These are phyloP conservation scores for Imbricaverruca yamaguchii DNA, from an alignment of 2,888 invertebrate species.

Conservation along the genomic window DNA sequence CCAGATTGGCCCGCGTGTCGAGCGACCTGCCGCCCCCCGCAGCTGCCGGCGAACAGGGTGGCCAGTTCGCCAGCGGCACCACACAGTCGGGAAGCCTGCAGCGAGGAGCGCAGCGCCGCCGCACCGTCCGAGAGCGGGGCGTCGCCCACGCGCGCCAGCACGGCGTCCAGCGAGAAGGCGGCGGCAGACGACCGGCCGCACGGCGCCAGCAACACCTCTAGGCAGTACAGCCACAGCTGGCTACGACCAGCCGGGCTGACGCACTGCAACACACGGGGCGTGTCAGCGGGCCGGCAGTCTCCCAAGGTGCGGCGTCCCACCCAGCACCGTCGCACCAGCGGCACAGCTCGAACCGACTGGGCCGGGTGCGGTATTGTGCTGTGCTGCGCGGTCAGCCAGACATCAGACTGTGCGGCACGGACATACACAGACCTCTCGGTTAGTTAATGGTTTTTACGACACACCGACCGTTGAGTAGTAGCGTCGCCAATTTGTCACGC, in stretches of 20 bases:
- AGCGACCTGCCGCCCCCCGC: not conserved
- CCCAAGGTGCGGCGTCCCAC: too few species aligned
- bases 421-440: too few species aligned
- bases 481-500: too few species aligned
- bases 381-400: too few species aligned
- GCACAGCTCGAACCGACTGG: too few species aligned
- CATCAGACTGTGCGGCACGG: too few species aligned
- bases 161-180: not conserved
- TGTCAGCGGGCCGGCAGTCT: too few species aligned
- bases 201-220: not conserved
- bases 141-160: not conserved
- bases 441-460: too few species aligned
- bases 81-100: not conserved
- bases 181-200: not conserved
- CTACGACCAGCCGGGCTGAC: not conserved
- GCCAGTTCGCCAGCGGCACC: not conserved
- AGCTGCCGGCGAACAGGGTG: not conserved
- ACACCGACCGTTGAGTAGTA: too few species aligned
- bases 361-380: too few species aligned
- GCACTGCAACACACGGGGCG: not conserved
- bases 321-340: too few species aligned
- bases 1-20: not conserved
- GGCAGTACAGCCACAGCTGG: not conserved
- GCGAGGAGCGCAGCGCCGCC: not conserved
- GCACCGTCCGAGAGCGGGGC: constrained; percentile 8